phyloP scores from a whole-genome alignment of 2,113 vertebrate genomes.

The human region GRCh38 chr2:241230501-241231000 shows the following conservation, averaged over 20 bases:
- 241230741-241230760: slow-evolving; percentile 83
- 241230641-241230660: neutral
- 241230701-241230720: rapidly evolving
- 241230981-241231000: rapidly evolving
- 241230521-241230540: neutral
- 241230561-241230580: neutral
- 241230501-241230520: neutral
- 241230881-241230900: slow-evolving; percentile 94
- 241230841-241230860: slow-evolving; percentile 98
- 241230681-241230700: neutral
- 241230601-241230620: too few relatives aligned
- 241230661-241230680: neutral
- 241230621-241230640: too few relatives aligned
- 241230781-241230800: slow-evolving; percentile 97
- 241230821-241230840: slow-evolving; percentile 94
- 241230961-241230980: neutral
- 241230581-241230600: neutral
- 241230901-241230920: slow-evolving; percentile 97
- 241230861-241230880: slow-evolving; percentile 94
- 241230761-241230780: slow-evolving; percentile 99
- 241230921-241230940: slow-evolving; percentile 98
- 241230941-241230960: slow-evolving; percentile 58
- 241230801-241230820: slow-evolving; percentile 97
- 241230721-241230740: rapidly evolving
- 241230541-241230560: neutral